Evolutionary conservation across 2,113 vertebrate genomes (phyloP).

Genomic region (Eupsittula cactorum): DNA sequence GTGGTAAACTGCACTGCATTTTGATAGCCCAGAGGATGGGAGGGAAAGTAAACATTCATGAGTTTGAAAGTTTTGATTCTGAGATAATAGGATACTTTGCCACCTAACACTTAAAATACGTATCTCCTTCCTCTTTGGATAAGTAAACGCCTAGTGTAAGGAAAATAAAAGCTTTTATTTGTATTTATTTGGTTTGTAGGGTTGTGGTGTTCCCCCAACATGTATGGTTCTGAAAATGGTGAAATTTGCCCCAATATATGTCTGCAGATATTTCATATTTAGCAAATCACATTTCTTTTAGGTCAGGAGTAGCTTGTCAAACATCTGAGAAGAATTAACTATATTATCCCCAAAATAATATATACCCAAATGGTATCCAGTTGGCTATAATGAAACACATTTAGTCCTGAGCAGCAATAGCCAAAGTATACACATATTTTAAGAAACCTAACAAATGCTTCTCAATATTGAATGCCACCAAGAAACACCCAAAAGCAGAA

Average conservation of each 20-base stretch:
- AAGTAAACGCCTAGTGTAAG: background rate
- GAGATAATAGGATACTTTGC: background rate
- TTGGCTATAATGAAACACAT: background rate
- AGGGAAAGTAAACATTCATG: background rate
- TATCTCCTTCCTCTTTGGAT: background rate
- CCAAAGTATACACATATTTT: background rate
- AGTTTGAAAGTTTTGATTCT: background rate
- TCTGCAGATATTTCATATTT: background rate
- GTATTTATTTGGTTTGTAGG: background rate
- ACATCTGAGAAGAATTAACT: background rate
- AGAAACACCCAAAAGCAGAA: background rate
- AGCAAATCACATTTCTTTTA: background rate
- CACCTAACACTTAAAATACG: background rate
- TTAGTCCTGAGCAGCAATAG: background rate
- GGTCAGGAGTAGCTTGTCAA: background rate
- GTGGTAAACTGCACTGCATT: background rate
- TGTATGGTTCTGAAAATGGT: background rate
- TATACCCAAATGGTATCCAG: background rate
- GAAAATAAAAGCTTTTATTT: background rate
- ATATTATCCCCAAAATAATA: background rate
- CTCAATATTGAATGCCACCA: background rate
- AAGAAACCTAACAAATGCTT: background rate
- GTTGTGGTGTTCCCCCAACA: background rate
- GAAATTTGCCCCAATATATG: background rate
- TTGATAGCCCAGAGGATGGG: slow-evolving; percentile 4